Conservation (phyloP, 2,888 invertebrate genomes). For the Mesopsocus fuscifrons region DNA sequence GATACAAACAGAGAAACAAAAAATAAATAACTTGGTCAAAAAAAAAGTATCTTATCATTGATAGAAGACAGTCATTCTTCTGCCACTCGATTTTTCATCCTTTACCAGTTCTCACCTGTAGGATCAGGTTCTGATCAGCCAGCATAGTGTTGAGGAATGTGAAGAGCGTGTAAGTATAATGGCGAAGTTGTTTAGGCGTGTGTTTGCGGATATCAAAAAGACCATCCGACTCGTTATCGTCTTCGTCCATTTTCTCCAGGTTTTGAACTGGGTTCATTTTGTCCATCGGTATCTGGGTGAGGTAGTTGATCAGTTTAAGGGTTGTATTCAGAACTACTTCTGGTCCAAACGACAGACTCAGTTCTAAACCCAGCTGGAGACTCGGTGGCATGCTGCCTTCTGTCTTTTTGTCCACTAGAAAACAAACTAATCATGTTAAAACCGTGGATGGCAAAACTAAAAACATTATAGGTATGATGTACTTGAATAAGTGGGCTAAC, state of each 20-base stretch:
- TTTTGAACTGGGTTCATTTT: constrained; percentile 16
- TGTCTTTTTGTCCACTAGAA: constrained; percentile 1
- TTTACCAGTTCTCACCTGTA: background rate
- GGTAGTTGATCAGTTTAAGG: constrained; percentile 42
- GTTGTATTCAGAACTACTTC: constrained; percentile 40
- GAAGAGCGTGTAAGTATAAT: constrained; percentile 64
- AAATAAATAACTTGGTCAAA: no score
- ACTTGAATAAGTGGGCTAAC: no score
- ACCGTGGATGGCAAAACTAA: no score
- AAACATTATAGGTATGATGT: no score
- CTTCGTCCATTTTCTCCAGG: constrained; percentile 22
- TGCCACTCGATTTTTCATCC: no score
- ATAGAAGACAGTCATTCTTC: no score
- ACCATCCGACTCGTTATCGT: constrained; percentile 20
- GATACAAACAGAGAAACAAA: no score
- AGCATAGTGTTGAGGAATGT: constrained; percentile 36
- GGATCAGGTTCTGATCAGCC: background rate
- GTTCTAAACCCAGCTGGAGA: constrained; percentile 31
- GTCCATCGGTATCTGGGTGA: constrained; percentile 45
- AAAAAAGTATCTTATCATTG: no score
- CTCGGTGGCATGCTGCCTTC: constrained; percentile 12
- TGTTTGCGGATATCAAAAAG: constrained; percentile 44
- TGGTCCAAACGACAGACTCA: constrained; percentile 46
- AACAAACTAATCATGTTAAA: no score
- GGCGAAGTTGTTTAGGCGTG: constrained; percentile 55